Evolutionary conservation across 2,888 invertebrate genomes (phyloP).

Genomic region (Alviniconcha strummeri): DNA sequence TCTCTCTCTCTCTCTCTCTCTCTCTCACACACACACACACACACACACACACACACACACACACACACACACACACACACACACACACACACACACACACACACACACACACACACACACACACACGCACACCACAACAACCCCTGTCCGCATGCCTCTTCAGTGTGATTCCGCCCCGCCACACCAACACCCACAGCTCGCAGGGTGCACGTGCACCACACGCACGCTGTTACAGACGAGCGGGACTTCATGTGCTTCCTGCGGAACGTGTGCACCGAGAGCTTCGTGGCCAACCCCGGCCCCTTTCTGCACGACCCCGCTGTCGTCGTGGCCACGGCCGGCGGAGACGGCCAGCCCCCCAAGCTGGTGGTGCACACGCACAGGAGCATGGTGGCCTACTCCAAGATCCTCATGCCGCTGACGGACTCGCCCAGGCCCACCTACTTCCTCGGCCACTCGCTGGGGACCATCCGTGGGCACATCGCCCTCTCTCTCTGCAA

Average conservation of each 20-base stretch:
- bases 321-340: slow-evolving; percentile 11
- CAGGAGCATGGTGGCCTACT: slow-evolving; percentile 24
- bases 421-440: neutral
- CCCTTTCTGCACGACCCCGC: slow-evolving; percentile 1
- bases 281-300: neutral
- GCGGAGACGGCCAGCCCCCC: neutral
- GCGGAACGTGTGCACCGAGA: slow-evolving; percentile 1
- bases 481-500: slow-evolving; percentile 9
- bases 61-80: too few relatives aligned
- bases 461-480: slow-evolving; percentile 22
- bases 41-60: too few relatives aligned
- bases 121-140: too few relatives aligned
- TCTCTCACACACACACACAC: too few relatives aligned
- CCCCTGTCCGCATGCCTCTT: too few relatives aligned
- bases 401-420: slow-evolving; percentile 18
- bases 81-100: too few relatives aligned
- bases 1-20: too few relatives aligned
- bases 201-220: too few relatives aligned
- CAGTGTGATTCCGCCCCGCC: too few relatives aligned
- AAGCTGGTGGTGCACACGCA: slow-evolving; percentile 29
- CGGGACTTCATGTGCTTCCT: slow-evolving; percentile 17
- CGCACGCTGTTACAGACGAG: neutral
- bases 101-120: too few relatives aligned
- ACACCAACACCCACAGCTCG: too few relatives aligned
- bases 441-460: slow-evolving; percentile 18